Conservation (phyloP, 2,797 vertebrate genomes). For the Coilia nasus region DNA sequence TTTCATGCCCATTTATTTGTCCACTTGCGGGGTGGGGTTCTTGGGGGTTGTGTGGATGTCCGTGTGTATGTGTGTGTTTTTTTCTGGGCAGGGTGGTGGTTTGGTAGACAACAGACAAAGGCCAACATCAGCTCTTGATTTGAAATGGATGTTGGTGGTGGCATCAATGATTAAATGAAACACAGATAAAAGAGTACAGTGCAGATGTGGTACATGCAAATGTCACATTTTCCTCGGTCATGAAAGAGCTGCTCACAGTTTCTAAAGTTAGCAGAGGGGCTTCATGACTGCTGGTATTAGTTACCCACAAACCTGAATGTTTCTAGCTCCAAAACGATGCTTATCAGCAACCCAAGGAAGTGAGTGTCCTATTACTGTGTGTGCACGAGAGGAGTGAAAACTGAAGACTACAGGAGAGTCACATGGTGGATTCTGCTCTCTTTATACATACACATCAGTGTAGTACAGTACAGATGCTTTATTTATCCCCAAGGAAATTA, state of each 20-base stretch:
- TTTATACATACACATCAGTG: background rate
- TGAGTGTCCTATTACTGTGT: background rate
- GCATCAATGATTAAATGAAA: background rate
- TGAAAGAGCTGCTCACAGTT: too few species aligned
- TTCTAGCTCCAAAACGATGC: background rate
- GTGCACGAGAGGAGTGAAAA: background rate
- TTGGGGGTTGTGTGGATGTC: too few species aligned
- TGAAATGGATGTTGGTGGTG: conserved; percentile 3
- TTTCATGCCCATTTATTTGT: conserved; percentile 69
- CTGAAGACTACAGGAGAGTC: background rate
- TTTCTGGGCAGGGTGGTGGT: too few species aligned
- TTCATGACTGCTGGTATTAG: too few species aligned
- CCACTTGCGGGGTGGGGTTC: conserved; percentile 52
- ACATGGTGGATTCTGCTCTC: background rate
- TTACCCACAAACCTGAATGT: too few species aligned
- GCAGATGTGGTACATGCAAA: background rate
- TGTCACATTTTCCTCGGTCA: background rate
- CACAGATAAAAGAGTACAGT: background rate
- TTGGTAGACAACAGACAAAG: background rate
- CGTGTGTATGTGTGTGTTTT: too few species aligned
- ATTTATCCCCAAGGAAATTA: too few species aligned
- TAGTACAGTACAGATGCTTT: too few species aligned
- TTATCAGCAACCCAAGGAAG: background rate
- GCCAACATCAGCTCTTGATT: background rate
- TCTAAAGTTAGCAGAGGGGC: too few species aligned